Percentiles rank a stretch among this genome's conserved stretches.
Evolutionary conservation across 2,888 invertebrate species (phyloP).

Genomic region (Azorinus chamasolen): DNA sequence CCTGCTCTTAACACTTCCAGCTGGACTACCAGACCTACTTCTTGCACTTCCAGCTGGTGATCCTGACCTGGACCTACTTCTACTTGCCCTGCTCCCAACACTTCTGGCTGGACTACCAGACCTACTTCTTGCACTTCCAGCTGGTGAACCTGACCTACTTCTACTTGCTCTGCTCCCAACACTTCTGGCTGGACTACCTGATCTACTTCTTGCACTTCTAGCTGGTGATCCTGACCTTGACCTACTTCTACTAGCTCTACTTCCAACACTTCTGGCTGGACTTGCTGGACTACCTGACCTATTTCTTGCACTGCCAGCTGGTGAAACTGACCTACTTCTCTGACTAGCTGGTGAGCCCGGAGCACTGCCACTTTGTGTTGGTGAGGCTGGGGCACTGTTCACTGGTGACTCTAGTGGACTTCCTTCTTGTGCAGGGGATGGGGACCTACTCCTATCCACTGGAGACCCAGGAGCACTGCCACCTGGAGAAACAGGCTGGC

Average conservation of each 20-base stretch:
- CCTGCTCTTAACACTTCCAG: constrained; percentile 24
- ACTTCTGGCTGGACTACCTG: constrained; percentile 24
- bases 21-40: constrained; percentile 40
- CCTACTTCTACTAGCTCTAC: constrained; percentile 49
- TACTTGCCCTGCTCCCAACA: constrained; percentile 53
- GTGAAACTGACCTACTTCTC: constrained; percentile 60
- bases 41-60: constrained; percentile 44
- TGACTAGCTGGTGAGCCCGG: constrained; percentile 61
- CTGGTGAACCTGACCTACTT: constrained; percentile 62
- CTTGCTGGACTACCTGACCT: constrained; percentile 54
- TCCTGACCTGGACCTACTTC: constrained; percentile 35
- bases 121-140: constrained; percentile 48
- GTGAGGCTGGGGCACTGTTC: constrained; percentile 52
- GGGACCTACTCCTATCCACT: constrained; percentile 26
- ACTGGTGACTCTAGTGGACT: constrained; percentile 14
- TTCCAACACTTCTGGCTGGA: constrained; percentile 54
- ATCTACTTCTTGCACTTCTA: constrained; percentile 43
- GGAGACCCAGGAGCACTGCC: constrained; percentile 47
- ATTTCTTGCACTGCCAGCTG: constrained; percentile 49
- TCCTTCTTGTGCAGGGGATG: constrained; percentile 54
- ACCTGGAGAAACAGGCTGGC: constrained; percentile 9
- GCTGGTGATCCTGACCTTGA: constrained; percentile 55
- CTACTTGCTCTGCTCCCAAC: constrained; percentile 42
- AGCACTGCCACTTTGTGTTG: constrained; percentile 45
- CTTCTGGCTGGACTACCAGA: constrained; percentile 52